Base-by-base conservation (phyloP, 2,888 invertebrate species). In the Glomeris marginata region DNA sequence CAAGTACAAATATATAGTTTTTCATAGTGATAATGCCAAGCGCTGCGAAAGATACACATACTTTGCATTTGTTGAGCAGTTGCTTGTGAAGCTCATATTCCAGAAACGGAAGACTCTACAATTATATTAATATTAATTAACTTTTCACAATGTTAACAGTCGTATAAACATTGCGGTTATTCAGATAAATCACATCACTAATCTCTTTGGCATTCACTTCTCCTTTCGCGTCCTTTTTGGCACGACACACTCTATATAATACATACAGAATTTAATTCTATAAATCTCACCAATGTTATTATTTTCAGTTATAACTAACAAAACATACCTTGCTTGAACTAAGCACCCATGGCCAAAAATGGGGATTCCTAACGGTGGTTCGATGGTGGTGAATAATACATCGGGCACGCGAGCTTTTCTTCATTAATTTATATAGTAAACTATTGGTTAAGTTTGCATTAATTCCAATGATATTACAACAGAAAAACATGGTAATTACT, bases 71-170 rank as follows among this genome's bases (percentile, higher is more conserved):
- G 62, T 88, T 90, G 1, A 92, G 75, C 36, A 95, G 70, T 57
- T 92, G 76, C 53, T 87, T 79, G 67, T 97, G 92, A 43, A 97
- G 71, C 66, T 97, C 94, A 65, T 94, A 95, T 66, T 97, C 95
- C 49, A 95, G 69, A 71, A 95, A 95, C 0, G 95, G 95, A 49
- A 95, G 72, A 59, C 85, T 85, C 71, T 95, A 87, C 28, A 51
- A 52, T 47, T 50, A 47, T 47, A 42, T 33, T 45, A n/a, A 21
- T 22, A 35, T 34, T 34, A 50, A 15, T 22, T 40, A n/a, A n/a
- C n/a, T n/a, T n/a, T n/a, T n/a, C n/a, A n/a, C n/a, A n/a, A n/a
- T n/a, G n/a, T n/a, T n/a, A n/a, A n/a, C n/a, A n/a, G n/a, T n/a
- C n/a, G n/a, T n/a, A n/a, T n/a, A n/a, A n/a, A n/a, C n/a, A n/a